phyloP scores from a whole-genome alignment of 2,113 vertebrate species.

The Campylorhamphus procurvoides region DNA sequence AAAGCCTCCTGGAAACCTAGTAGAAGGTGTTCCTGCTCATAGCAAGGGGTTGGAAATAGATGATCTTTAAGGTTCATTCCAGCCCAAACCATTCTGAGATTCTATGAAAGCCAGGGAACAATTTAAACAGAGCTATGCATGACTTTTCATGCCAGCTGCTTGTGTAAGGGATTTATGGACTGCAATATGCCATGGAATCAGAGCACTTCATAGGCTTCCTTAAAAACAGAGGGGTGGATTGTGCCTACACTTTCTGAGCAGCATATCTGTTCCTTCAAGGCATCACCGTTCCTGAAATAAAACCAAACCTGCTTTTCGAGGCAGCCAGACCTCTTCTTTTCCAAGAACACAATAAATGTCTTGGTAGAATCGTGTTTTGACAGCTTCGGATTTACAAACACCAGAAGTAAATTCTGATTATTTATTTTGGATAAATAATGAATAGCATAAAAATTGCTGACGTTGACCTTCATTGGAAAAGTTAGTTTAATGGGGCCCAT shows the following conservation, averaged over 20 bases:
- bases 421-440: slow-evolving; percentile 76
- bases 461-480: slow-evolving; percentile 68
- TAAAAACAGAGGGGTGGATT: background rate
- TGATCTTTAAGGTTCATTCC: background rate
- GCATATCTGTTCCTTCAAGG: background rate
- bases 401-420: slow-evolving; percentile 68
- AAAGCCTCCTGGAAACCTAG: background rate
- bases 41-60: background rate
- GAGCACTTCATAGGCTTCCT: background rate
- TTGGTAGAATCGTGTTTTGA: background rate
- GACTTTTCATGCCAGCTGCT: background rate
- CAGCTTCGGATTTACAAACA: slow-evolving; percentile 3
- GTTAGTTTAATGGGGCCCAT: slow-evolving; percentile 74
- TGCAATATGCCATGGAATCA: background rate
- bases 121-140: background rate
- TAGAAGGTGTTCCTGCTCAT: background rate
- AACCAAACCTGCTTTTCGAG: background rate
- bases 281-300: background rate
- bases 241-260: background rate
- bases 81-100: background rate
- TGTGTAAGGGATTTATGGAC: background rate
- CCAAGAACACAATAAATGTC: background rate
- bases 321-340: background rate
- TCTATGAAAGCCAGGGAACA: background rate
- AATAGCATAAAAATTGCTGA: slow-evolving; percentile 72